Conservation (phyloP, 2,888 invertebrate genomes). For the Plagodis dolabraria region DNA sequence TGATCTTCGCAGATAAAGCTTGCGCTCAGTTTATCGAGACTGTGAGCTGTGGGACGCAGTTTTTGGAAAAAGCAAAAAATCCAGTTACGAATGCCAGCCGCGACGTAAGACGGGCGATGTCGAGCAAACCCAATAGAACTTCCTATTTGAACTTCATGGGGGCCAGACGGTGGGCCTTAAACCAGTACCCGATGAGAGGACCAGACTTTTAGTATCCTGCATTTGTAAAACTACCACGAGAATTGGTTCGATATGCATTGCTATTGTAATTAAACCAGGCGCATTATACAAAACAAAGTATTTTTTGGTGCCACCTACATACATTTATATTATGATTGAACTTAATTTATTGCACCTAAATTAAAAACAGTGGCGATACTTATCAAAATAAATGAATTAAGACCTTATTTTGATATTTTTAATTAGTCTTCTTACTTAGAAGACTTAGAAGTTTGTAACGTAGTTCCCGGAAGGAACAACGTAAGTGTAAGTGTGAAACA, state of each 20-base stretch:
- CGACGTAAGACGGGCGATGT: not conserved
- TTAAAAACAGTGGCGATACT: no score
- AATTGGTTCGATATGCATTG: not conserved
- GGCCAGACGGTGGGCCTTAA: slow-evolving; percentile 65
- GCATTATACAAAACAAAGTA: no score
- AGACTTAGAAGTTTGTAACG: no score
- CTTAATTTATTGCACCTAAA: no score
- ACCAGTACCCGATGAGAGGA: slow-evolving; percentile 53
- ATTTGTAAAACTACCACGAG: not conserved
- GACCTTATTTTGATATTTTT: no score
- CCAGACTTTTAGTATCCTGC: slow-evolving; percentile 63
- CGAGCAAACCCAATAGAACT: not conserved
- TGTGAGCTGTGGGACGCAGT: slow-evolving; percentile 51
- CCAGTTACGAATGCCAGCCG: not conserved
- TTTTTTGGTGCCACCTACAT: no score
- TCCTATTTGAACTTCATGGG: slow-evolving; percentile 29
- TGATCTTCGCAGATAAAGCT: slow-evolving; percentile 54
- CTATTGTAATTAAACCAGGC: slow-evolving; percentile 8
- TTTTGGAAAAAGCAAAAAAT: slow-evolving; percentile 31
- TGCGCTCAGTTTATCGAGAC: slow-evolving; percentile 48
- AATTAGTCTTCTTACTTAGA: no score
- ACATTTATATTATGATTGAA: no score
- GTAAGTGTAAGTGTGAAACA: no score
- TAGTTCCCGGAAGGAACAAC: no score
- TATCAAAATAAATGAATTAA: no score